Evolutionary conservation across 1,140 invertebrate species (phyloP), one percentile per base, ranked within the genome.

Genomic region (Pseudomyrmex flavicornis): DNA sequence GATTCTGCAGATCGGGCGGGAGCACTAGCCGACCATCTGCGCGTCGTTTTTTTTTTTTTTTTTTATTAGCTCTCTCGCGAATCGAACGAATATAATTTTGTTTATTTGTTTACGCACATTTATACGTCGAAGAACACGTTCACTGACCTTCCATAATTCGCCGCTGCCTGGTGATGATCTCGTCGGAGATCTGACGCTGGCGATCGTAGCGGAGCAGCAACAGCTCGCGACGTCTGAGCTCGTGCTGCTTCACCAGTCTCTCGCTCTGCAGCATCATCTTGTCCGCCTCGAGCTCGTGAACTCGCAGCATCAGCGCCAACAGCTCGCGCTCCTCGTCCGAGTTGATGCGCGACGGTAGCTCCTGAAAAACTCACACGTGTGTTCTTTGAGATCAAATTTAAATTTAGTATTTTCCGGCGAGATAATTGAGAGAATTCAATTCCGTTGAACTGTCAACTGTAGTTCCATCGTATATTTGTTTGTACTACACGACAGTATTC

Each of bases 281-380:
- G 91, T 98, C 97, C 0, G 98, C 98, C 94, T 99, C 98, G 46
- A 99, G 94, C 93, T 98, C 97, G 91, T 99, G 98, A 7, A 98
- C 97, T 85, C 97, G 95, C 90, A 98, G 98, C 89, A 99, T 96
- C 22, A 99, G 93, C 12, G 96, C 96, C 17, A 98, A 93, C 50
- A 99, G 96, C 89, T 99, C 98, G 62, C 97, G 95, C 93, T 99
- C 98, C 77, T 98, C 97, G 59, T 98, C 97, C 68, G 97, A 98
- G 88, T 96, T 98, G 56, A 98, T 97, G 74, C 97, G 95, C 52
- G 96, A 96, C 15, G 98, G 98, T 56, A 98, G 95, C 94, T 97
- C 97, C 97, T 98, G 89, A 75, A 62, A 62, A 2, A 26, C 35
- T 35, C 35, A 62, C 3, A 10, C 20, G 2, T 5, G 1, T 65